These are phyloP conservation scores for Crax fasciolata DNA, from an alignment of 2,797 vertebrate species.

Conservation along the genomic window DNA sequence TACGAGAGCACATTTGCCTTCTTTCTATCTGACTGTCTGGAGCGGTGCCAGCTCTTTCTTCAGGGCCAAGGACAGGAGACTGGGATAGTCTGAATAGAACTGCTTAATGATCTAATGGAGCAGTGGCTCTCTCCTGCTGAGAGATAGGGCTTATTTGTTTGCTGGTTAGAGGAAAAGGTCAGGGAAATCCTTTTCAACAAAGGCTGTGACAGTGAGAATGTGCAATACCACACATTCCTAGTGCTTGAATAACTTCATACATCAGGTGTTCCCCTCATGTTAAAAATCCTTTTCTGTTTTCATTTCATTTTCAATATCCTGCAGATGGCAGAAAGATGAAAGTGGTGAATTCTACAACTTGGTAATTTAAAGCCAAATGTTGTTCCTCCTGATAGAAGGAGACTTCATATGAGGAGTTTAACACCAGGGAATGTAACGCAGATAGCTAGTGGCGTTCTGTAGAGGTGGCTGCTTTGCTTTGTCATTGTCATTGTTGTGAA, in stretches of 20 bases:
- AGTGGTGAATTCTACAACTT: slow-evolving; percentile 78
- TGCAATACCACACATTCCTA: slow-evolving; percentile 78
- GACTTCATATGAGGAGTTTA: slow-evolving; percentile 64
- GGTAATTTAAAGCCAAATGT: slow-evolving; percentile 74
- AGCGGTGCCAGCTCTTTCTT: slow-evolving; percentile 87
- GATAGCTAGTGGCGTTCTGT: slow-evolving; percentile 51
- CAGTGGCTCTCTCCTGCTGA: slow-evolving; percentile 81
- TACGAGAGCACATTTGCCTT: slow-evolving; percentile 79
- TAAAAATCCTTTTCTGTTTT: slow-evolving; percentile 78
- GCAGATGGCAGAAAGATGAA: slow-evolving; percentile 83
- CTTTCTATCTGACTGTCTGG: slow-evolving; percentile 85
- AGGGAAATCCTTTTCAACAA: slow-evolving; percentile 86
- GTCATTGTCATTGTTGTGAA: slow-evolving; percentile 21
- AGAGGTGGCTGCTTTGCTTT: slow-evolving; percentile 15
- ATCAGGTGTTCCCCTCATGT: slow-evolving; percentile 77
- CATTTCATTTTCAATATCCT: slow-evolving; percentile 82
- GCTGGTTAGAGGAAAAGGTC: slow-evolving; percentile 83
- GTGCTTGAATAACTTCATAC: slow-evolving; percentile 82
- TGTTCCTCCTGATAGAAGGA: slow-evolving; percentile 57
- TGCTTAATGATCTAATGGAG: slow-evolving; percentile 87
- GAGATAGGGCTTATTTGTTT: slow-evolving; percentile 86
- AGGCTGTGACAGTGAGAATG: slow-evolving; percentile 80
- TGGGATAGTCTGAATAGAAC: slow-evolving; percentile 81
- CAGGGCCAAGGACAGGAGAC: slow-evolving; percentile 89
- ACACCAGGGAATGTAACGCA: slow-evolving; percentile 7